Conservation (phyloP, 2,797 vertebrate species). For the Dendrocincla tyrannina region DNA sequence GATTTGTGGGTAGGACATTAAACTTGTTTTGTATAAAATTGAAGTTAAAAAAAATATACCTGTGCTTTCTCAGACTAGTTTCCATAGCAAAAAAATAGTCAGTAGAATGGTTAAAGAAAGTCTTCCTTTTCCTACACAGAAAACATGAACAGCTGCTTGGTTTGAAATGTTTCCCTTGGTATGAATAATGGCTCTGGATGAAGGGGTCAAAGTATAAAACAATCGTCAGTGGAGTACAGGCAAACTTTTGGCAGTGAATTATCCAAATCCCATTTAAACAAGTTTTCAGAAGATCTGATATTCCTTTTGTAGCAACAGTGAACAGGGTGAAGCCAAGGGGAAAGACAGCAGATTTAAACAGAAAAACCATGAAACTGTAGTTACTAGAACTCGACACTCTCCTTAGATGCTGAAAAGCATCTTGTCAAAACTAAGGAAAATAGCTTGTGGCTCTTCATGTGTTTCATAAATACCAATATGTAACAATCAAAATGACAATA, state of each 20-base stretch:
- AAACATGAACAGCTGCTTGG: neutral
- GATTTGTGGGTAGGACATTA: slow-evolving; percentile 7
- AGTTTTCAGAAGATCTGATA: neutral
- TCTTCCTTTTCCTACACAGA: neutral
- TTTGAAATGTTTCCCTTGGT: slow-evolving; percentile 16
- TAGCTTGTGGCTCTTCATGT: neutral
- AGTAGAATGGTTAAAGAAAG: neutral
- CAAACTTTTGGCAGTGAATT: neutral
- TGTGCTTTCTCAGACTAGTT: slow-evolving; percentile 5
- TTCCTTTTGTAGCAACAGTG: neutral
- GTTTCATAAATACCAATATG: neutral
- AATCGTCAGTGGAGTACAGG: neutral
- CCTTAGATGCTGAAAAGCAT: neutral
- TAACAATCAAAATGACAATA: neutral
- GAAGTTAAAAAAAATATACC: neutral
- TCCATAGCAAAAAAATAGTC: neutral
- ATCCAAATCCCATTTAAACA: slow-evolving; percentile 21
- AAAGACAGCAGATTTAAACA: neutral
- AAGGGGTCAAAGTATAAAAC: slow-evolving; percentile 13
- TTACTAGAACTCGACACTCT: neutral
- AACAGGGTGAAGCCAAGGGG: neutral
- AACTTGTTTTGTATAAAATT: slow-evolving; percentile 15
- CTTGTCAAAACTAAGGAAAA: neutral
- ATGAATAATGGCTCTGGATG: neutral
- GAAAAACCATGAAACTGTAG: neutral